Evolutionary conservation across 2,113 vertebrate species (phyloP).

Genomic region (Corythornis madagascariensis): DNA sequence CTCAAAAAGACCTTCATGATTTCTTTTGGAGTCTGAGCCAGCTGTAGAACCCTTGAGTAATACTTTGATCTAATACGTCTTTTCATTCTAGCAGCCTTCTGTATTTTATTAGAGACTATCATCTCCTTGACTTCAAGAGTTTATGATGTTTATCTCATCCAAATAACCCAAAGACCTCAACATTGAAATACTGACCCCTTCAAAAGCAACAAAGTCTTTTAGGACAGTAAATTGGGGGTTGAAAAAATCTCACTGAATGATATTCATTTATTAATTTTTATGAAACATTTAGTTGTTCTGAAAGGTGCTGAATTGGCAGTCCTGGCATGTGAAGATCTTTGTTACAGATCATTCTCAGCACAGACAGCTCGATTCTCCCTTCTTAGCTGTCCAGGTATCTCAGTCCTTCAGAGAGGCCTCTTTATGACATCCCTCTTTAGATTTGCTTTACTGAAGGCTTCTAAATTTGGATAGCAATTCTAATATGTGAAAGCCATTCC

Average conservation of each 20-base stretch:
- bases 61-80: conserved; percentile 10
- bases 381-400: background rate
- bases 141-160: conserved; percentile 29
- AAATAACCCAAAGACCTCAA: background rate
- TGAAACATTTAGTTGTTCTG: background rate
- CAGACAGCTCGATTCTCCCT: background rate
- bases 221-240: background rate
- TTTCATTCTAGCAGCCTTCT: conserved; percentile 9
- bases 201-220: background rate
- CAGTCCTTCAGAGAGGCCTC: background rate
- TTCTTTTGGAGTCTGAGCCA: conserved; percentile 33
- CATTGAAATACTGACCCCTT: background rate
- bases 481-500: background rate
- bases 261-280: background rate
- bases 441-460: background rate
- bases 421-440: background rate
- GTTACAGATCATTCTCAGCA: background rate
- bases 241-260: background rate
- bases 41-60: background rate
- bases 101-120: conserved; percentile 10
- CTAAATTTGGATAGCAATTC: background rate
- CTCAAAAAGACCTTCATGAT: conserved; percentile 6
- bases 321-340: background rate
- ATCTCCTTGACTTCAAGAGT: conserved; percentile 35
- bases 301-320: background rate